Base-by-base conservation (phyloP, 2,888 invertebrate genomes). In the Dynastes maya region DNA sequence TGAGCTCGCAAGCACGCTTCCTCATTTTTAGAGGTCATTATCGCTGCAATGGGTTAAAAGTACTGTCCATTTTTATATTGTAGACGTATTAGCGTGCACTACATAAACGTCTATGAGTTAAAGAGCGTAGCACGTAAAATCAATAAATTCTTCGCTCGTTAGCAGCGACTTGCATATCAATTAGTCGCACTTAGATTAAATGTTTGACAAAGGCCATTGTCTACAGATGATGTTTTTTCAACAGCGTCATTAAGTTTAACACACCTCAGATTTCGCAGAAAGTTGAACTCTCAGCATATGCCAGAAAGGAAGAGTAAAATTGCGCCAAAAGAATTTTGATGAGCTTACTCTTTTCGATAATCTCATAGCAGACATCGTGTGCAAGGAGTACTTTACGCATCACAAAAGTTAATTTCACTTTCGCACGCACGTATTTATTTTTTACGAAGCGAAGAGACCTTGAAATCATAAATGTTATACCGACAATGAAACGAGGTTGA, bases 401-500 rank as follows among this genome's bases (percentile, higher is more conserved):
- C 61, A 61, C 16, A 27, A 45, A 45, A 74, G 27, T 45, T 61
- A 61, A 61, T 45, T 74, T 74, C 61, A 61, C 61, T 61, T 74
- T 61, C 61, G 45, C 61, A 74, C 72, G 72, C 61, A 45, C 61
- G 65, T 29, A 76, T n/a, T 11, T 65, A 51, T 68, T 78, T 74
- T 68, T 53, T 67, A 29, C 64, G 68, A 45, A 58, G 61, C 9
- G 61, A 74, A 45, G 61, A 78, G 80, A 80, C 82, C 82, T 82
- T 82, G 82, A 82, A 81, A 78, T 61, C 65, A 45, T 67, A 68
- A 71, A 68, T 76, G 64, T 77, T 76, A 65, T 77, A 79, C 79
- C 80, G 79, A 72, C 76, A 79, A 81, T 79, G 78, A 81, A 82
- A 79, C 81, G 82, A 82, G 82, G 82, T 82, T 82, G 82, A 80